Evolutionary conservation across 2,113 vertebrate genomes (phyloP), one percentile per base, ranked within the genome.

Genomic region (Accipiter virgatus): DNA sequence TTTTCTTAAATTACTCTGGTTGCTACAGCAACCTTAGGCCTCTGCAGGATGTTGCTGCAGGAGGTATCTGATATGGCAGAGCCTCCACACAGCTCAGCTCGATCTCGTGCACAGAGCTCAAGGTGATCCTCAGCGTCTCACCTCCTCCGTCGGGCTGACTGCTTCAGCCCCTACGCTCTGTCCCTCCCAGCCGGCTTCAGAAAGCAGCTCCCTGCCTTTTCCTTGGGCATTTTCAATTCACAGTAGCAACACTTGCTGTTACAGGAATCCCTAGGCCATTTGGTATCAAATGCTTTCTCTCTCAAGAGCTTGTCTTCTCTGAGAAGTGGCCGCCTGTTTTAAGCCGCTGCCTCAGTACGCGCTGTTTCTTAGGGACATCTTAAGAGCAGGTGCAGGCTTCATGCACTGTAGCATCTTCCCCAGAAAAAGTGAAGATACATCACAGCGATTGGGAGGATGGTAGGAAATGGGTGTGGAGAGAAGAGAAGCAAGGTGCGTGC

Each of bases 21-120:
- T 97, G 96, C 96, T 78, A 90, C 94, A 97, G 95, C 89, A 97
- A 96, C 96, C 88, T 81, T 86, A 31, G 88, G 82, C 75, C 86
- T 77, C 36, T 87, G 71, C 70, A 95, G 81, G 89, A 52, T 92
- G 23, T 59, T 91, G 73, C 92, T 93, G 88, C 73, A 55, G 88
- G 62, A 95, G 66, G 59, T 50, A 20, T 45, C 42, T 88, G 84
- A 53, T 18, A 11, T 7, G 23, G 71, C 67, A 93, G 81, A 91
- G 56, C 13, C 43, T 47, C 42, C 15, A 1, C 0, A 0, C 56
- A 82, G 81, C 78, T 87, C 86, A 77, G 65, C 70, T 86, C 1
- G 0, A 36, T 81, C 55, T 11, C 14, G 27, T 53, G 68, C 20
- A 11, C 34, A 9, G 34, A 45, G 65, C 66, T 82, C 31, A 62